Conservation (phyloP, 2,888 invertebrate species). For the Enchytraeus crypticus region DNA sequence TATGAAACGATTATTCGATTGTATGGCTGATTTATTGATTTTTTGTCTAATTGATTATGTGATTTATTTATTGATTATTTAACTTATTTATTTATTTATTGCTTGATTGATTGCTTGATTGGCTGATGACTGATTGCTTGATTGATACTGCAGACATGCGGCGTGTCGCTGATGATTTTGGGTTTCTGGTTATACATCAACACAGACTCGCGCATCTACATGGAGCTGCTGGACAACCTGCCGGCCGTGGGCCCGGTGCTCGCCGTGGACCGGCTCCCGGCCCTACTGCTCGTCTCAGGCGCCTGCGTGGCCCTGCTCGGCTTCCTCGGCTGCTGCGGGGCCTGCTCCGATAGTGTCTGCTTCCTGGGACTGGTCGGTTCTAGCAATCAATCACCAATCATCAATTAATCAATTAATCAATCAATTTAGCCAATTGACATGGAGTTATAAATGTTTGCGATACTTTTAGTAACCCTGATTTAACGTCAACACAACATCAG, state of each 20-base stretch:
- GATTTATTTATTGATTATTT: too few relatives aligned
- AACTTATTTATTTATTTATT: too few relatives aligned
- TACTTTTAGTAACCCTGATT: too few relatives aligned
- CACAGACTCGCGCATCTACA: slow-evolving; percentile 1
- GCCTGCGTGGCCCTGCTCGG: neutral
- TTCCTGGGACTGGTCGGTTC: slow-evolving; percentile 14
- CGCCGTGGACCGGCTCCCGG: slow-evolving; percentile 3
- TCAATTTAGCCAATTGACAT: too few relatives aligned
- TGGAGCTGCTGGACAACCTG: slow-evolving; percentile 3
- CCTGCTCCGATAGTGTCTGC: slow-evolving; percentile 18
- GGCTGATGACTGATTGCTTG: too few relatives aligned
- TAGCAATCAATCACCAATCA: neutral
- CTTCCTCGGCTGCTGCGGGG: slow-evolving; percentile 18
- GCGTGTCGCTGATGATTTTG: slow-evolving; percentile 1
- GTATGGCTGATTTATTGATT: too few relatives aligned
- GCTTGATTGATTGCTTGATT: too few relatives aligned
- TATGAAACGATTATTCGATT: too few relatives aligned
- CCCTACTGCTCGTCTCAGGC: neutral
- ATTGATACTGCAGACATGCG: neutral
- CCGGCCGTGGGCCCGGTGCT: slow-evolving; percentile 4
- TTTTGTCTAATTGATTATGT: too few relatives aligned
- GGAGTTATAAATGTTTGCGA: too few relatives aligned
- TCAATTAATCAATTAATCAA: neutral
- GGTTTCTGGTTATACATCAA: slow-evolving; percentile 5
- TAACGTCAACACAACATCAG: too few relatives aligned